These are phyloP conservation scores for Gambusia holbrooki DNA, from an alignment of 2,113 vertebrate genomes.

Conservation along the genomic window DNA sequence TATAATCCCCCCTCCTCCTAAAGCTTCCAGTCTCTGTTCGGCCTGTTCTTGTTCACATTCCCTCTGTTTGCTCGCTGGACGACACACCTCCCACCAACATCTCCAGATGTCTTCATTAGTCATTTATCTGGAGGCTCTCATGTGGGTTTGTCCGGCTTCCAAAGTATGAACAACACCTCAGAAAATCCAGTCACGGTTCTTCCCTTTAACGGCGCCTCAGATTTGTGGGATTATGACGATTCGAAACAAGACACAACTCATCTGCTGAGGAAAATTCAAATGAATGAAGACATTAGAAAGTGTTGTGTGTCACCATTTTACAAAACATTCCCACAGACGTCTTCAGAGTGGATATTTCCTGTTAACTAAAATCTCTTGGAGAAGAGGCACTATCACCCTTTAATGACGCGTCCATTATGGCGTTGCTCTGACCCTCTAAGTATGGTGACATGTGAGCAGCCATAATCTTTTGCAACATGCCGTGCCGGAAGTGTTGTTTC, in stretches of 20 bases:
- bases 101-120: conserved; percentile 54
- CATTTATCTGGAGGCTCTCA: conserved; percentile 41
- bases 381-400: background rate
- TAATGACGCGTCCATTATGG: background rate
- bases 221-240: conserved; percentile 42
- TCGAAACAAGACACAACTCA: conserved; percentile 19
- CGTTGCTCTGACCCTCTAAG: background rate
- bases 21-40: conserved; percentile 4
- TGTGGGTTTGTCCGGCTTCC: conserved; percentile 15
- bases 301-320: background rate
- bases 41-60: background rate
- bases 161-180: conserved; percentile 27
- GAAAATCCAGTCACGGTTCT: conserved; percentile 32
- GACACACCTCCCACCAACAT: conserved; percentile 28
- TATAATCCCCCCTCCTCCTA: too few species aligned
- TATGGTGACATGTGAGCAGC: conserved; percentile 4
- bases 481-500: conserved; percentile 2
- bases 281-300: background rate
- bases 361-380: background rate
- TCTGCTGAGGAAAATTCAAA: background rate
- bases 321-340: background rate
- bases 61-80: conserved; percentile 4
- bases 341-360: background rate
- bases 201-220: conserved; percentile 35
- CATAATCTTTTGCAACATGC: background rate